These are phyloP conservation scores for Ochotona princeps DNA, from an alignment of 2,113 vertebrate genomes.

Conservation along the genomic window DNA sequence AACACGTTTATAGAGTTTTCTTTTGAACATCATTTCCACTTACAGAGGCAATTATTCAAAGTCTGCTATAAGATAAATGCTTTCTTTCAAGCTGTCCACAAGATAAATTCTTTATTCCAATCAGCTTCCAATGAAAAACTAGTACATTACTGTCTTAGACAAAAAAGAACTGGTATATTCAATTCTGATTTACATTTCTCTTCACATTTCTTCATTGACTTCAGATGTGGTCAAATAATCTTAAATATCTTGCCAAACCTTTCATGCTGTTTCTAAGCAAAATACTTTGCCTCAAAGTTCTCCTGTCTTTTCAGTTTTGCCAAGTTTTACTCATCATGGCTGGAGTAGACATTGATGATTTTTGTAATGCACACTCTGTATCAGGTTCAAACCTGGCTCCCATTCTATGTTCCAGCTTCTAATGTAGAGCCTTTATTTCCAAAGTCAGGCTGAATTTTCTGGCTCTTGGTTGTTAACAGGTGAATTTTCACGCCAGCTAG, in stretches of 20 bases:
- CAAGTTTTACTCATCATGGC: background rate
- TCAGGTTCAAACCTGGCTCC: background rate
- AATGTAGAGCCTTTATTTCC: constrained; percentile 36
- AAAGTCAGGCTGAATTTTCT: constrained; percentile 7
- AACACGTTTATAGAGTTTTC: background rate
- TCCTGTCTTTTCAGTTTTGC: background rate
- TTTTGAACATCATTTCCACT: background rate
- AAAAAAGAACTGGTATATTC: background rate
- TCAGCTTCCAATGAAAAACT: background rate
- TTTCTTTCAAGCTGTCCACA: constrained; percentile 18
- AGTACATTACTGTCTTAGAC: background rate
- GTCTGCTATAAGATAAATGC: background rate
- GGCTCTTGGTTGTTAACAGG: constrained; percentile 79
- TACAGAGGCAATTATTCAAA: background rate
- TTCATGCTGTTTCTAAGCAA: background rate
- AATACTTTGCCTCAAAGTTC: background rate
- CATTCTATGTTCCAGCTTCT: constrained; percentile 19
- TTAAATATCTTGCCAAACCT: background rate
- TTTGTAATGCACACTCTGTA: background rate
- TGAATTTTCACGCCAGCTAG: constrained; percentile 88
- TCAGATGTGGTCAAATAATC: background rate
- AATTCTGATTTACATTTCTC: constrained; percentile 7
- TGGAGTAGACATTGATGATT: background rate
- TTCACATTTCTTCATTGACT: constrained; percentile 7
- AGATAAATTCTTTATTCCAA: constrained; percentile 9